Evolutionary conservation across 1,140 invertebrate genomes (phyloP).

Genomic region (Helicoverpa zea): DNA sequence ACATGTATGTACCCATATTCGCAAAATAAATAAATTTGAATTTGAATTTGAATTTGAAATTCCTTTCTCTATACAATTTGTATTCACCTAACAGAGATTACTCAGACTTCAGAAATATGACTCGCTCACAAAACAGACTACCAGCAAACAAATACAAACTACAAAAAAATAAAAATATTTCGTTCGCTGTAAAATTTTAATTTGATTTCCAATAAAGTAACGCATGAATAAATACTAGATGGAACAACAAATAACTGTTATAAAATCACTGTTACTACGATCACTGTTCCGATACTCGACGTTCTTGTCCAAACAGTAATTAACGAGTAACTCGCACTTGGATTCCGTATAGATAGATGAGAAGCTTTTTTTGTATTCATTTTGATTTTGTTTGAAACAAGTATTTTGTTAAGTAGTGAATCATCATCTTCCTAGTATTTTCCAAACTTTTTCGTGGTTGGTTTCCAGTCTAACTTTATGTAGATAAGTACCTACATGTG

Average conservation of each 20-base stretch:
- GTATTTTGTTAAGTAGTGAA: no score
- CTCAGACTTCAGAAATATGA: no score
- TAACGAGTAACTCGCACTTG: background rate
- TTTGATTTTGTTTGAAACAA: no score
- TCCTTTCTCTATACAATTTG: no score
- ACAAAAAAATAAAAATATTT: background rate
- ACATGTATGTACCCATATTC: no score
- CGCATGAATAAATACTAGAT: slow-evolving; percentile 14
- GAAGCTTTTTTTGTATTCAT: background rate
- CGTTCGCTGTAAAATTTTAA: background rate
- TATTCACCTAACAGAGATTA: no score
- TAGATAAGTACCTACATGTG: no score
- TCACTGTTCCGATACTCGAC: background rate
- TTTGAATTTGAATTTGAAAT: no score
- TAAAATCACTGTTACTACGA: slow-evolving; percentile 24
- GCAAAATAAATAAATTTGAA: no score
- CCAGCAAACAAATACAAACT: background rate
- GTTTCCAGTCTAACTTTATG: no score
- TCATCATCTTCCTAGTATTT: no score
- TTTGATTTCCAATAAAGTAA: slow-evolving; percentile 7
- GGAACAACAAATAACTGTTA: slow-evolving; percentile 10
- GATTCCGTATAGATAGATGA: background rate
- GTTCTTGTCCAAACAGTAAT: slow-evolving; percentile 30
- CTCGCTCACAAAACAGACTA: background rate
- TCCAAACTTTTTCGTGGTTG: no score